Evolutionary conservation across 37 sponge, comb jelly and placozoan genomes (phyloP), one percentile per base, ranked within the genome.

Genomic region (Lycopodina hypogea): DNA sequence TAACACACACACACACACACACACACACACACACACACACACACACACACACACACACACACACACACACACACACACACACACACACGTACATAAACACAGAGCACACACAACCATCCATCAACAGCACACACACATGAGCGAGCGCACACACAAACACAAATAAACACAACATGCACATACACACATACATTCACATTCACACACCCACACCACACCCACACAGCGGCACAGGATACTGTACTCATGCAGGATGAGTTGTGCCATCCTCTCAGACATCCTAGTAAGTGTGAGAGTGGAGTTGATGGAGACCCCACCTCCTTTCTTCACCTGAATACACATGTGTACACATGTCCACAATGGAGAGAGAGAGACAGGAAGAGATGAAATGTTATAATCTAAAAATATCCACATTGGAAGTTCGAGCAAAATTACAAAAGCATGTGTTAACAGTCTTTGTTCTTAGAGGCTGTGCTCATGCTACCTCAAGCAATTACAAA

Each of bases 201-300:
- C 12, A 12, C 12, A 12, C 55, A 53, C 55, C 12, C 55, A 53
- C 12, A 19, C 12, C 23, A 60, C 61, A 60, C 23, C 19, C 61
- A 60, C 23, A 60, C 61, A 60, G 19, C 55, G n/a, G n/a, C n/a
- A 11, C 9, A 70, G 83, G 87, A 87, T 90, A 93, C 91, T 98
- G 90, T 99, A 99, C 77, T 99, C 99, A 81, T 99, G 96, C 0
- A 95, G 91, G 53, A 99, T 94, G 69, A 91, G 72, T 38, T 93
- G 93, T 14, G 95, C 95, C 85, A 96, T 76, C 72, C 86, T 99
- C 78, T 99, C 99, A 68, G 80, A 89, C 58, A 99, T 89, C 66
- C 88, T 87, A 38, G 96, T 96, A 30, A 99, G 89, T 0, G 85
- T 79, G 24, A 90, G 77, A 42, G 85, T 93, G 12, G 99, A 84